Base-by-base conservation (phyloP, 2,888 invertebrate species). In the Aplocera efformata region DNA sequence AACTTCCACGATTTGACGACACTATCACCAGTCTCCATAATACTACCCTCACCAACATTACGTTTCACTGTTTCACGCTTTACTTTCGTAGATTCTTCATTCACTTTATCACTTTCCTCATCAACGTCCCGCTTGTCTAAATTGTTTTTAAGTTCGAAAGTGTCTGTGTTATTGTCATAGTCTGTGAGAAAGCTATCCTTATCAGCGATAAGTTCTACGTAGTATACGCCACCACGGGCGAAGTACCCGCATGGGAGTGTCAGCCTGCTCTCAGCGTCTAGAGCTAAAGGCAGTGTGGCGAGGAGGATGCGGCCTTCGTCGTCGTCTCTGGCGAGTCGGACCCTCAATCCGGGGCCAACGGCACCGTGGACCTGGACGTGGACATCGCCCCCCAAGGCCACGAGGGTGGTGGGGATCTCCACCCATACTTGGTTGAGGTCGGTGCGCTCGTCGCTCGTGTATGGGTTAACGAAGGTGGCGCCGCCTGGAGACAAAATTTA, bases 301-400 rank as follows among this genome's bases (percentile, higher is more conserved):
- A 84, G 68, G 1, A 78, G 69, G 0, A 73, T 56, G 23, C 79
- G 65, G 17, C 83, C 82, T 50, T 82, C 84, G 75, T 81, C 85
- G 75, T 83, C 85, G 68, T 88, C 85, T 60, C 86, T 77, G 40
- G 81, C 82, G 72, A 89, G 78, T 54, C 81, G 83, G 49, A 84
- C 82, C 50, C 76, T 72, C 53, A 88, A 65, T 42, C 59, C 63
- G 43, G 62, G 76, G 68, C 67, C 89, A 72, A 60, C 79, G 53
- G 53, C 86, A 62, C 69, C 91, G 67, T 89, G 90, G 59, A 95
- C 90, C 72, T 90, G 90, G 55, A 95, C 90, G 70, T 92, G 92
- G 44, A 95, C 90, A 76, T 95, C 95, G 52, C 95, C 95, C 55
- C 94, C 94, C 58, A 95, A 83, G 20, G 95, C 95, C 44, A 93